A percentile compares a stretch with the other conserved stretches of the same genome.
Conservation (phyloP, 1,140 invertebrate species). For the Hypothenemus hampei region DNA sequence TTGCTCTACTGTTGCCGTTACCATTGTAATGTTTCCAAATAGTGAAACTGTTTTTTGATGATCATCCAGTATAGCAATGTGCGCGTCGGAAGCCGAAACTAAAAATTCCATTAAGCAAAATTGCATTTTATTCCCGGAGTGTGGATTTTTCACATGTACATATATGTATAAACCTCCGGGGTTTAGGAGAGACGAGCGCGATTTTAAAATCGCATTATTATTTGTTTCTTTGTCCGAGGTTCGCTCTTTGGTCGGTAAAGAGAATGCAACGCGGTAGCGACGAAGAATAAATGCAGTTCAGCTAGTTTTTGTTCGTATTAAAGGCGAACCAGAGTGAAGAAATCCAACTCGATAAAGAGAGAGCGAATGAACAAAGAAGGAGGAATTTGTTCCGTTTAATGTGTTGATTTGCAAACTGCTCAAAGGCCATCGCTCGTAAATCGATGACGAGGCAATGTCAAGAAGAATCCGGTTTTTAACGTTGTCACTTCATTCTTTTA, state of each 20-base stretch:
- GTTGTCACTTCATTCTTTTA: no score
- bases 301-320: conserved; percentile 26
- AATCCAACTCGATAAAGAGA: conserved; percentile 22
- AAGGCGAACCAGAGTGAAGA: conserved; percentile 22
- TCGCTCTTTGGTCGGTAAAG: conserved; percentile 8
- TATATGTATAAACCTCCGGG: conserved; percentile 3
- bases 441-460: no score
- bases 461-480: no score
- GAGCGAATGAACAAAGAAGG: conserved; percentile 7
- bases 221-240: conserved; percentile 9
- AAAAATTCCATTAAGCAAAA: conserved; percentile 9
- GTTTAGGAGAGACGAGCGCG: conserved; percentile 9
- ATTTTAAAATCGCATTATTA: conserved; percentile 15
- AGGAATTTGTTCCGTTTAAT: conserved; percentile 21
- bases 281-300: conserved; percentile 23
- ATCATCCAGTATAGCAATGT: no score
- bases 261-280: conserved; percentile 20
- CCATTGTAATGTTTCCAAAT: no score
- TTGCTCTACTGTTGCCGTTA: no score
- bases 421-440: no score
- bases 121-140: conserved; percentile 6
- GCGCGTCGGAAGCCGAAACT: no score
- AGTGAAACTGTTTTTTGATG: no score
- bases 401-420: conserved; percentile 23
- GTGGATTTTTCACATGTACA: conserved; percentile 16